These are phyloP conservation scores for Mandrillus leucophaeus DNA, from an alignment of 2,113 vertebrate genomes.

Conservation along the genomic window DNA sequence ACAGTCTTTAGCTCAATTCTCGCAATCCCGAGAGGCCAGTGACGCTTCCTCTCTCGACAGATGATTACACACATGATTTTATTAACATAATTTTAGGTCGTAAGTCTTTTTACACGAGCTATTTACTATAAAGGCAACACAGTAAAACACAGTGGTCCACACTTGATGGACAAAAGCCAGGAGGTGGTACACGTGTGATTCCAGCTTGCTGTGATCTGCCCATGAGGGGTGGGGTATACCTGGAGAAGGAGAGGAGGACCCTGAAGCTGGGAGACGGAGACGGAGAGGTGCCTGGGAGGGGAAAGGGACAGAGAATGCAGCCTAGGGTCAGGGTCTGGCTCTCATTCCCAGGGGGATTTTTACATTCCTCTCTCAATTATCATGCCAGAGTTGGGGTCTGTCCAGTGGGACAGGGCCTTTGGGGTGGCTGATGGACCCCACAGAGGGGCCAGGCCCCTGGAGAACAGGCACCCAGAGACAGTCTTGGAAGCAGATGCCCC, in stretches of 20 bases:
- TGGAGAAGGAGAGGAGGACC: too few species aligned
- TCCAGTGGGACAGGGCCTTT: accelerated
- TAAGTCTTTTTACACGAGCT: not conserved
- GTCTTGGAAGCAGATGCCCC: too few species aligned
- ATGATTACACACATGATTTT: not conserved
- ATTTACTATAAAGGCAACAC: not conserved
- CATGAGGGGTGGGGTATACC: accelerated
- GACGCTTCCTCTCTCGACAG: accelerated
- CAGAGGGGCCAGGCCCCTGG: not conserved
- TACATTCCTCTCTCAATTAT: accelerated
- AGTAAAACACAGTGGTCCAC: accelerated
- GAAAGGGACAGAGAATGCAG: accelerated
- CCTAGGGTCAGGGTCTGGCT: accelerated
- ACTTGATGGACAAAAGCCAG: too few species aligned
- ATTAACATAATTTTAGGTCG: not conserved
- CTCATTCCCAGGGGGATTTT: accelerated
- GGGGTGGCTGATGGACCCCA: too few species aligned
- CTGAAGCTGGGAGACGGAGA: accelerated
- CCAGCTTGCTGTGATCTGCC: accelerated
- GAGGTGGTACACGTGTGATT: accelerated
- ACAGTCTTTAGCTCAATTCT: accelerated
- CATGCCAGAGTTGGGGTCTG: accelerated
- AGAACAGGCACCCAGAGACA: too few species aligned
- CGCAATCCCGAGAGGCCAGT: not conserved
- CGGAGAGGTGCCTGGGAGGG: accelerated